Evolutionary conservation across 2,113 vertebrate species (phyloP), one percentile per base, ranked within the genome.

Genomic region (Tragulus kanchil): DNA sequence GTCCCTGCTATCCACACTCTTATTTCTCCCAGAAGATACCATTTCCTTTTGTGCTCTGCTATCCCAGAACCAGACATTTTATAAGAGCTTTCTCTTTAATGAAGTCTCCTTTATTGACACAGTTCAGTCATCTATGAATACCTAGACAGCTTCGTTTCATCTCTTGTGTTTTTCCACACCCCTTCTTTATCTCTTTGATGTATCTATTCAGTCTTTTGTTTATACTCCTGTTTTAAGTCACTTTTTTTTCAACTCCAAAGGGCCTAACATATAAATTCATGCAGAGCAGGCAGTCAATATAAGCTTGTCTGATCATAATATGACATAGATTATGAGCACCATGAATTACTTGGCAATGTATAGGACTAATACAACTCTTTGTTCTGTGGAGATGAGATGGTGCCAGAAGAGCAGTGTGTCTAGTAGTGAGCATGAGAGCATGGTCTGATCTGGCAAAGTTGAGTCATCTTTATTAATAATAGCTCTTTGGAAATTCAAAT

Each of bases 401-500:
- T 79, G 25, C n/a, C 52, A 90, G 84, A 69, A 67, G 31, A 89
- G 25, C 8, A 16, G 1, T 56, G 8, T 23, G 0, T 36, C n/a
- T 90, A 5, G 28, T 25, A 89, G 11, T 16, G 56, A 88, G 19
- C n/a, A 61, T 94, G 21, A 92, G 23, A 88, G 5, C 6, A 17
- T 36, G 21, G 25, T 67, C 4, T 81, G 21, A 93, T n/a, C 14
- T 42, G 42, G 19, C 45, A 61, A 86, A 71, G 45, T 16, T 36
- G 14, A 94, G 15, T 64, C 94, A 62, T 31, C 14, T 85, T 87
- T 59, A 48, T 71, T 90, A 87, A 85, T 50, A 67, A 90, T 14
- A 93, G 14, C 17, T 88, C 12, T 50, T 95, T 90, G 15, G 71
- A 83, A 69, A 56, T 88, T 95, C 52, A 94, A 7, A 73, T 87